Evolutionary conservation across 2,888 invertebrate genomes (phyloP).

Genomic region (Agrochola circellaris): DNA sequence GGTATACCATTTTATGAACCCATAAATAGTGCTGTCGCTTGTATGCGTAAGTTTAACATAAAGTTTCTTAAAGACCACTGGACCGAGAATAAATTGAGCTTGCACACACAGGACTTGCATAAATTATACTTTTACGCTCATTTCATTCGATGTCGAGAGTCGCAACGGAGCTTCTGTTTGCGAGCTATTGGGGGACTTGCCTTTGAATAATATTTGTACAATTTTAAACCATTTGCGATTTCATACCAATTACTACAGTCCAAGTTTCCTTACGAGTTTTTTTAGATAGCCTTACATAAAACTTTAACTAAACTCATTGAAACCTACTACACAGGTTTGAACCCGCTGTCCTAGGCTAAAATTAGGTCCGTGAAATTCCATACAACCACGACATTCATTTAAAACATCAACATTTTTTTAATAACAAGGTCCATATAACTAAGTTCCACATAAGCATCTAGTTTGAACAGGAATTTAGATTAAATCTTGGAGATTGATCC

Average conservation of each 20-base stretch:
- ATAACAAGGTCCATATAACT: neutral
- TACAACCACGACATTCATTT: neutral
- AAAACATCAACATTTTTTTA: neutral
- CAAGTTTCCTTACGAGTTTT: neutral
- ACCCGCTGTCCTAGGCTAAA: neutral
- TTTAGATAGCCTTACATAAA: neutral
- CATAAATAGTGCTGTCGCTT: neutral
- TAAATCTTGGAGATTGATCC: constrained; percentile 32
- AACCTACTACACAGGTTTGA: neutral
- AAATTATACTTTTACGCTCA: neutral
- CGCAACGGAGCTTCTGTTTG: neutral
- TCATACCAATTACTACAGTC: neutral
- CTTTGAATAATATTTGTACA: neutral
- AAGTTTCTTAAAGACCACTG: neutral
- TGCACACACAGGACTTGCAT: neutral
- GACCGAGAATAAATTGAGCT: neutral
- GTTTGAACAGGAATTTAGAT: constrained; percentile 40
- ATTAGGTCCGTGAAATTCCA: neutral
- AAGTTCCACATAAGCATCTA: constrained; percentile 1
- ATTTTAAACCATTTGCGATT: neutral
- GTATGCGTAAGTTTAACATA: neutral
- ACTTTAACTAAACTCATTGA: neutral
- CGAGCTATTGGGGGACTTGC: neutral
- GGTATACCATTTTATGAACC: no score
- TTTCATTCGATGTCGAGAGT: neutral